Base-by-base conservation (phyloP, 2,113 vertebrate genomes). In the Plecotus auritus region DNA sequence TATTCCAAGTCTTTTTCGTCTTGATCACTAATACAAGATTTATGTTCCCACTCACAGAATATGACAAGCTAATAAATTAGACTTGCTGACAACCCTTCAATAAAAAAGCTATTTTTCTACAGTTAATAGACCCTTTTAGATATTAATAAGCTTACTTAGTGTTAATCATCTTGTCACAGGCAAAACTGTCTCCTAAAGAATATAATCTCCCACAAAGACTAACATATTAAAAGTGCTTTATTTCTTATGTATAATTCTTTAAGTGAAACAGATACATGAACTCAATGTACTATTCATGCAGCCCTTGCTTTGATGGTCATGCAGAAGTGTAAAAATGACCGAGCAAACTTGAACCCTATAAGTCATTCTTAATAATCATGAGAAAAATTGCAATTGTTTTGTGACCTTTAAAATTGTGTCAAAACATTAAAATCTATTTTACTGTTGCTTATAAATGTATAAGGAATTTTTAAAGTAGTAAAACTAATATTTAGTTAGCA, bases 31-130 rank as follows among this genome's bases (percentile, higher is more conserved):
- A 96, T 45, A 91, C 45, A 93, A 97, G 92, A 97, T 97, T 97
- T 96, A 97, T 96, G 82, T 69, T 81, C 42, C 45, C 47, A 45
- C 45, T 91, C 97, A 82, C 93, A 93, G 90, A 64, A 72, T 35
- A 88, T 97, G 95, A 94, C 89, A 97, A 90, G 94, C 90, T 97
- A 95, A 97, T 98, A 97, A 97, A 96, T 98, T 97, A 97, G 86
- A 69, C 88, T 90, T 73, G 67, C 81, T 96, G 97, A 98, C 98
- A 98, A 77, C 92, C 92, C 61, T 96, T 96, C 97, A 96, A 96
- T 89, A 92, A 95, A 82, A 70, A 51, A 95, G 94, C 91, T 93
- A 88, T 96, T 96, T 98, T 98, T 96, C 96, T 96, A 76, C 64
- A 94, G 87, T 90, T 97, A 96, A 97, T 94, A 80, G 92, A 91